Conservation (phyloP, 2,113 vertebrate genomes). For the Cromileptes altivelis region DNA sequence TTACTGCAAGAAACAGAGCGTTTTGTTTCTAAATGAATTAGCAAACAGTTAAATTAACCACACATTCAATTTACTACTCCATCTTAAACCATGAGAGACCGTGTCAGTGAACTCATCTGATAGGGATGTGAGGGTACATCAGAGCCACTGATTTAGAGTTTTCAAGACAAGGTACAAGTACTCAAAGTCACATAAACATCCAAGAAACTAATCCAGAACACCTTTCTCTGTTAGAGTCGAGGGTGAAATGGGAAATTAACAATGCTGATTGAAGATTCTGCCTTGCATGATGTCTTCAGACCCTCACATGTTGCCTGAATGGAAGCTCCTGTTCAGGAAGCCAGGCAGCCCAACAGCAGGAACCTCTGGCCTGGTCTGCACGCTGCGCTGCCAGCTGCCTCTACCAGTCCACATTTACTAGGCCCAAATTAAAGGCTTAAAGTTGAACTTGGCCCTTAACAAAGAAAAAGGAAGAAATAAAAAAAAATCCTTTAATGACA, state of each 20-base stretch:
- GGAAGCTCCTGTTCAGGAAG: conserved; percentile 13
- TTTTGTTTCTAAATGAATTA: too few species aligned
- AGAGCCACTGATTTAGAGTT: neutral
- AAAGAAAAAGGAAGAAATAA: conserved; percentile 62
- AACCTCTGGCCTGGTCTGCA: conserved; percentile 54
- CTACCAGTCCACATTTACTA: conserved; percentile 74
- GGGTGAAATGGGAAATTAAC: neutral
- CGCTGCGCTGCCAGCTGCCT: conserved; percentile 69
- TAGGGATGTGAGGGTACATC: too few species aligned
- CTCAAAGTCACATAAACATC: neutral
- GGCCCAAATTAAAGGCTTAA: conserved; percentile 76
- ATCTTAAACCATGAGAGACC: neutral
- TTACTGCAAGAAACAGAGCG: too few species aligned
- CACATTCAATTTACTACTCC: too few species aligned
- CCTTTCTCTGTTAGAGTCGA: neutral
- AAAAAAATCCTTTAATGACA: conserved; percentile 59
- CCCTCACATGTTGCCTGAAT: neutral
- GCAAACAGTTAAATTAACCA: too few species aligned
- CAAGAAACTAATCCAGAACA: neutral
- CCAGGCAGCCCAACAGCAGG: conserved; percentile 28
- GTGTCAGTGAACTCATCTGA: neutral
- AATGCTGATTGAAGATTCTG: neutral
- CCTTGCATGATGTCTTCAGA: conserved; percentile 7
- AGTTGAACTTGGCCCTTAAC: conserved; percentile 71
- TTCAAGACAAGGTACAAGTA: neutral